Base-by-base conservation (phyloP, 2,888 invertebrate genomes). In the Sussaba pulchella region DNA sequence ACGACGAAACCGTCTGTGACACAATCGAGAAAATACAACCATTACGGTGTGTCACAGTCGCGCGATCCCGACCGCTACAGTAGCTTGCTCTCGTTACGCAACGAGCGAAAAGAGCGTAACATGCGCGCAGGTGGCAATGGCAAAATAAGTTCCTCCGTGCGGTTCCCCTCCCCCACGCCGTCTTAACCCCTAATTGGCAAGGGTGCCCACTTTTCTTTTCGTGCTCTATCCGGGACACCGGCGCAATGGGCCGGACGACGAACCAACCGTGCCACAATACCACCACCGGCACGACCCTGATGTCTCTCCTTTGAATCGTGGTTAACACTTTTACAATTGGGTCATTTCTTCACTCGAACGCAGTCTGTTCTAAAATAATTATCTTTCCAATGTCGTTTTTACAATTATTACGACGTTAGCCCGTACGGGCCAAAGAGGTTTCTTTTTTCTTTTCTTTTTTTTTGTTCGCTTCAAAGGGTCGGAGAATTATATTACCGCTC, bases 1-100 rank as follows among this genome's bases (percentile, higher is more conserved):
- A n/a, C n/a, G n/a, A 54, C 64, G 39, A 63, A 63, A 64, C 78
- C 77, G 39, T 72, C 87, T 87, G 87, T 90, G 90, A 89, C 90
- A 89, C 90, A 90, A 90, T 89, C 88, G 87, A 86, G 89, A 90
- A 90, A 90, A 89, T 88, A 87, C 88, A 87, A 89, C 88, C 85
- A 90, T 89, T 88, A 87, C 85, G 81, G 72, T 70, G 74, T 79
- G 67, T 73, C 31, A 75, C 77, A 59, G 76, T 76, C 75, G 72
- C 78, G 66, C 52, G 59, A 31, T 31, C 39, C 14, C 75, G 36
- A n/a, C n/a, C 19, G 31, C 76, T 39, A 31, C 59, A 52, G n/a
- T n/a, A n/a, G 61, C 59, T 50, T 63, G 67, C 63, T 70, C 54
- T 76, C 70, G 63, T 84, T 85, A 70, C 83, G 85, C 82, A 85